phyloP scores from a whole-genome alignment of 1,140 invertebrate species.

The Zeugodacus cucurbitae region DNA sequence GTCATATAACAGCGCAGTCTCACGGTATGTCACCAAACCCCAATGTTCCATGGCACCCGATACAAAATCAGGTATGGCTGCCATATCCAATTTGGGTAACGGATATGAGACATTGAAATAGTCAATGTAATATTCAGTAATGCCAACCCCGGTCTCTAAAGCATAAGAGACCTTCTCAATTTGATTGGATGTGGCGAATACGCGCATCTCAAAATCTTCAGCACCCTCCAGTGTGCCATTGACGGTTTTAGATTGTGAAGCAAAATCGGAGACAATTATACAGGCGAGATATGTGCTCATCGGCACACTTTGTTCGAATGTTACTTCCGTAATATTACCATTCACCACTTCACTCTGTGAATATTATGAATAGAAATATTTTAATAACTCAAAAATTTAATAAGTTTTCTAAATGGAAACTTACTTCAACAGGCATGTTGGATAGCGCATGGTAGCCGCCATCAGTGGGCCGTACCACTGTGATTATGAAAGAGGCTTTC shows the following conservation, averaged over 20 bases:
- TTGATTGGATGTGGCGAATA: slow-evolving; percentile 80
- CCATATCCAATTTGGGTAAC: slow-evolving; percentile 89
- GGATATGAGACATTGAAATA: slow-evolving; percentile 90
- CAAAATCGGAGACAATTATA: slow-evolving; percentile 92
- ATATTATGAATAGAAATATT: not conserved
- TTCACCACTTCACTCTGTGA: slow-evolving; percentile 47
- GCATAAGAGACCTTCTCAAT: slow-evolving; percentile 84
- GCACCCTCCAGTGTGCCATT: slow-evolving; percentile 68
- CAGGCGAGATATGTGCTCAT: slow-evolving; percentile 95
- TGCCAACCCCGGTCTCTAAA: slow-evolving; percentile 78
- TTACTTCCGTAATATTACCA: slow-evolving; percentile 60
- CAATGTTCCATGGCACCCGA: slow-evolving; percentile 97
- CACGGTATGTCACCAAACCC: slow-evolving; percentile 86
- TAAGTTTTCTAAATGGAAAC: slow-evolving; percentile 31
- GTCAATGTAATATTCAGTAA: slow-evolving; percentile 86
- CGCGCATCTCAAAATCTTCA: slow-evolving; percentile 72
- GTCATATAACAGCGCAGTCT: slow-evolving; percentile 84
- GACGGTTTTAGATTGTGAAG: slow-evolving; percentile 69
- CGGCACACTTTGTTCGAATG: slow-evolving; percentile 82
- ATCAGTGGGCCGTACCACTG: slow-evolving; percentile 75
- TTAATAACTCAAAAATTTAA: not conserved
- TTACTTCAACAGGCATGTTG: slow-evolving; percentile 75
- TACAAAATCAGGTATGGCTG: slow-evolving; percentile 93
- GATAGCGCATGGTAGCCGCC: slow-evolving; percentile 79
- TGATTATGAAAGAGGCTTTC: slow-evolving; percentile 88